Percentiles rank a stretch among this genome's conserved stretches.
phyloP scores from a whole-genome alignment of 2,888 invertebrate genomes.

The Phytoseiulus persimilis region DNA sequence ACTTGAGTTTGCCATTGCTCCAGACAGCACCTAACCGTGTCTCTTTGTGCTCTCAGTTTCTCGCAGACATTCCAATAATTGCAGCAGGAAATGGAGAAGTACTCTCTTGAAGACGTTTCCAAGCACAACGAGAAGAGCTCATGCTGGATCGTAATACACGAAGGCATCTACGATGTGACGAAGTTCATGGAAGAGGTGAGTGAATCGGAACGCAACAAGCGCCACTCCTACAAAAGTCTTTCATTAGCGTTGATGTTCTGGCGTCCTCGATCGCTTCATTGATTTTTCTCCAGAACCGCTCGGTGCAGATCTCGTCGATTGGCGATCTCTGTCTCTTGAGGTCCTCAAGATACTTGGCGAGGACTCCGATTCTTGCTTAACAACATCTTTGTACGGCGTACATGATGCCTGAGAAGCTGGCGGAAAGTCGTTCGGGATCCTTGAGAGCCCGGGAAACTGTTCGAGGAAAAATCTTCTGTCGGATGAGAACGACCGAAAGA shows the following conservation, averaged over 20 bases:
- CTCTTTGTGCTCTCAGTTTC: not conserved
- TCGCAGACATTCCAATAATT: not conserved
- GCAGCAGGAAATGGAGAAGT: conserved; percentile 16
- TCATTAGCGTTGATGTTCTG: not conserved
- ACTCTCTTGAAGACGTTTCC: conserved; percentile 60
- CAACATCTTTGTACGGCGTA: not conserved
- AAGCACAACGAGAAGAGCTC: conserved; percentile 57
- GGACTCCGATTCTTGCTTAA: too few relatives aligned
- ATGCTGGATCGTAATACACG: conserved; percentile 65
- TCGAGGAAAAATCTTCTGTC: not conserved
- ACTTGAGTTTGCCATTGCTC: not conserved
- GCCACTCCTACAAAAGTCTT: not conserved
- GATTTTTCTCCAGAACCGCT: too few relatives aligned
- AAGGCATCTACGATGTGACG: conserved; percentile 68
- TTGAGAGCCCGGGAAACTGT: not conserved
- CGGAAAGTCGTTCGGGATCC: not conserved
- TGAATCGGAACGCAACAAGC: not conserved
- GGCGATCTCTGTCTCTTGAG: too few relatives aligned
- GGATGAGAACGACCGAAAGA: not conserved
- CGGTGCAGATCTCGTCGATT: too few relatives aligned
- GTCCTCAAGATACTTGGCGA: too few relatives aligned
- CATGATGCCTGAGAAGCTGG: not conserved
- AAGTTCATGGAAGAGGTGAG: conserved; percentile 66
- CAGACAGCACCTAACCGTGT: not conserved
- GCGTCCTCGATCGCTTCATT: not conserved